Conservation (phyloP, 2,797 vertebrate genomes). For the Anas acuta region DNA sequence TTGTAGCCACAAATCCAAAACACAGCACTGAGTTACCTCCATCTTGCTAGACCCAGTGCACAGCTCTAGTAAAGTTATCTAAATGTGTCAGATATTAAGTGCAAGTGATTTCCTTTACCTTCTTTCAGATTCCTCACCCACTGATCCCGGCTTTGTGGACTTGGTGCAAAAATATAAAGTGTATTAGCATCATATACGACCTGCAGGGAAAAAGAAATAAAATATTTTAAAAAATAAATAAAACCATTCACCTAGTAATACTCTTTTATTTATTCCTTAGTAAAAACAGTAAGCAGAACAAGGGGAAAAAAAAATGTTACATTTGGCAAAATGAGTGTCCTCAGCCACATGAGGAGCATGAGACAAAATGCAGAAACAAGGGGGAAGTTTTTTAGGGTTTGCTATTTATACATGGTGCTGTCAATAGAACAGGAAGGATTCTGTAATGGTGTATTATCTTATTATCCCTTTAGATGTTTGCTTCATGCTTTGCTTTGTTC, state of each 20-base stretch:
- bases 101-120: conserved; percentile 75
- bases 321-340: background rate
- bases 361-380: background rate
- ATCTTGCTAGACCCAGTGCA: background rate
- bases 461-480: background rate
- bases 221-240: background rate
- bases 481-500: background rate
- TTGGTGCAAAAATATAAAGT: conserved; percentile 92
- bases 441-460: background rate
- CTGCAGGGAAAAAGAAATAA: conserved; percentile 67
- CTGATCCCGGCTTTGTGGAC: conserved; percentile 82
- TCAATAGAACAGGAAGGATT: background rate
- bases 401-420: background rate
- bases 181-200: conserved; percentile 89
- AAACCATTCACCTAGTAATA: background rate
- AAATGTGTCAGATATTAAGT: background rate
- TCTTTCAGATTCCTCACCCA: conserved; percentile 94
- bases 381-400: background rate
- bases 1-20: background rate
- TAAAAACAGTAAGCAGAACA: background rate
- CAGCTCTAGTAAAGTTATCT: background rate
- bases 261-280: background rate
- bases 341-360: background rate
- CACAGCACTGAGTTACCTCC: background rate
- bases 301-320: background rate